Evolutionary conservation across 1,140 invertebrate genomes (phyloP), one percentile per base, ranked within the genome.

Genomic region (Pogonognathellus flavescens): DNA sequence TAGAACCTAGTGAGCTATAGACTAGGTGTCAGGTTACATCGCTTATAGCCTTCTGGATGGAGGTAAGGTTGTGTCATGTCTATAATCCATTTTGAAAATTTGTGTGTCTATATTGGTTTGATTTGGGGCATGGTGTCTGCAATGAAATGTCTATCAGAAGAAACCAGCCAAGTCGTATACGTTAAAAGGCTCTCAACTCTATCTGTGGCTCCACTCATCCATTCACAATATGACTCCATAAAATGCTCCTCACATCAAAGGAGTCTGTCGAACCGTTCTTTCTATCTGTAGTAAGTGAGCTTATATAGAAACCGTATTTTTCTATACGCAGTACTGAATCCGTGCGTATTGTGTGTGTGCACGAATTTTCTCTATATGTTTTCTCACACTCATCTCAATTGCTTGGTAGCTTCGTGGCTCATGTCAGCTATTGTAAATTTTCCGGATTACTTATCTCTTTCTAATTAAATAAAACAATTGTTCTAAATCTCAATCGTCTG

Each of bases 201-300:
- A 31, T 41, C 70, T 41, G 31, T 41, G 31, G 31, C 31, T 76
- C 70, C 70, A 76, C 70, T 76, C 70, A 76, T 76, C 31, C 70
- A 76, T 76, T 76, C 70, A 76, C 70, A 31, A 76, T 76, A 31
- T 76, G 70, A 76, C 70, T 76, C 70, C 70, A 76, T 76, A 76
- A 76, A 76, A 76, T 76, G 70, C 70, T 76, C 70, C 70, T 76
- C 70, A 76, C 70, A 76, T 76, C 70, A 76, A 76, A 76, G 49
- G 70, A 76, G 70, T 76, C 70, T 76, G 70, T 50, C 70, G 70
- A 76, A 76, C 41, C 70, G 41, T 18, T 76, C 70, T 76, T 76
- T 76, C 41, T 76, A 76, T 76, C 31, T 76, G 70, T 76, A 76
- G 14, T 49, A 25, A 76, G 13, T 18, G 25, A 41, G 70, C 31